Percentiles rank a stretch among this genome's conserved stretches.
Conservation (phyloP, 2,113 vertebrate genomes). For the Scartelaos histophorus region DNA sequence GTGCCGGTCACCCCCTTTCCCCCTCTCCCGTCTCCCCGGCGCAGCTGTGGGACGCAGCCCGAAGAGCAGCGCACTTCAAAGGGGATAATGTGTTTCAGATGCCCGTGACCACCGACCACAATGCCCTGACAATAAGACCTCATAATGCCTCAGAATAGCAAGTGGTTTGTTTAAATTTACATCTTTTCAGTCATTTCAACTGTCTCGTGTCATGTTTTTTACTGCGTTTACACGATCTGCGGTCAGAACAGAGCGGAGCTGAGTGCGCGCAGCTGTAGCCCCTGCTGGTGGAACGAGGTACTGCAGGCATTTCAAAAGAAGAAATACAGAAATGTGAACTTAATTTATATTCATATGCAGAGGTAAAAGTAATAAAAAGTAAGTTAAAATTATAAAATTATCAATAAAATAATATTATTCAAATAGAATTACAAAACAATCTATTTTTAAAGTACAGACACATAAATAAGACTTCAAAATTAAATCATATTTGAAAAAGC, state of each 20-base stretch:
- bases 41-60: constrained; percentile 60
- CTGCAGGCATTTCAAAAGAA: constrained; percentile 7
- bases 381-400: no score
- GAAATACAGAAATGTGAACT: constrained; percentile 35
- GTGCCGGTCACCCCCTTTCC: constrained; percentile 55
- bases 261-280: background rate
- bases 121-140: constrained; percentile 24
- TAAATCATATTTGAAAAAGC: no score
- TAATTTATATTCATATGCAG: background rate
- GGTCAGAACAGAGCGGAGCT: constrained; percentile 5
- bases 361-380: no score
- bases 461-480: no score
- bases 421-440: no score
- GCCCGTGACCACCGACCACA: constrained; percentile 50
- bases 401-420: no score
- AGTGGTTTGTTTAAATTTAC: constrained; percentile 54
- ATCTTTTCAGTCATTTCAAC: constrained; percentile 21
- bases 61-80: constrained; percentile 48
- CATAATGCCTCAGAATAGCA: constrained; percentile 40
- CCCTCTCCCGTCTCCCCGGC: no score
- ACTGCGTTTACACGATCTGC: constrained; percentile 11
- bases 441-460: no score
- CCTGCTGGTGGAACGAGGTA: background rate
- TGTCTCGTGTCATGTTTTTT: constrained; percentile 36
- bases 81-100: constrained; percentile 55